phyloP scores from a whole-genome alignment of 1,140 invertebrate species.

The Phortica variegata region DNA sequence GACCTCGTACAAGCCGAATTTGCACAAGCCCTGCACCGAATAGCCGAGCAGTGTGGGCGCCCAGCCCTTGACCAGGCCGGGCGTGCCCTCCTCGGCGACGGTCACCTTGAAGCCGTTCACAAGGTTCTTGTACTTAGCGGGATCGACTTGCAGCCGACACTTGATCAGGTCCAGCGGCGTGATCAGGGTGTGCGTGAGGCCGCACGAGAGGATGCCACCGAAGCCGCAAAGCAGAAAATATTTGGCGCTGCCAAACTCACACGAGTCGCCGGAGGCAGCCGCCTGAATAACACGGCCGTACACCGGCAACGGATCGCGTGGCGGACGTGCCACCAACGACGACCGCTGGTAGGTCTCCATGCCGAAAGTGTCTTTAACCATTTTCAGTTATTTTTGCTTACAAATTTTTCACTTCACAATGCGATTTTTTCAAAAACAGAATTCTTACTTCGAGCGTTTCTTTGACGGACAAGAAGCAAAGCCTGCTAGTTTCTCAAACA shows the following conservation, averaged over 20 bases:
- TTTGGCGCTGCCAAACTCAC: constrained; percentile 90
- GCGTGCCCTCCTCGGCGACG: constrained; percentile 69
- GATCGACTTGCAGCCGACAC: constrained; percentile 77
- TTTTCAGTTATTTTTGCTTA: no score
- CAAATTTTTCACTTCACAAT: no score
- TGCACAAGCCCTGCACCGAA: constrained; percentile 73
- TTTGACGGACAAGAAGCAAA: no score
- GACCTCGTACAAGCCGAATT: constrained; percentile 79
- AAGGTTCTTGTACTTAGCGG: constrained; percentile 72
- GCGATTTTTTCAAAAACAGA: no score
- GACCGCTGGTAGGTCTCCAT: no score
- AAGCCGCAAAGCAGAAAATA: constrained; percentile 94
- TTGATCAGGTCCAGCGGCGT: constrained; percentile 96
- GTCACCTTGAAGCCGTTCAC: constrained; percentile 71
- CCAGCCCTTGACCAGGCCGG: constrained; percentile 77
- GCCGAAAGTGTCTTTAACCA: no score
- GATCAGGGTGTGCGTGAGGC: constrained; percentile 77
- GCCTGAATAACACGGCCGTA: constrained; percentile 64
- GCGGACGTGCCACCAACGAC: no score
- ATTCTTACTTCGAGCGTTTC: no score
- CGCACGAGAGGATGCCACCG: constrained; percentile 93
- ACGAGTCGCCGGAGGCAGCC: constrained; percentile 68
- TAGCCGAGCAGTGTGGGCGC: constrained; percentile 82
- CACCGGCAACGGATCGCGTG: no score
- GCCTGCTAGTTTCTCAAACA: no score